phyloP scores from a whole-genome alignment of 1,140 invertebrate species.

The Lepeophtheirus salmonis region DNA sequence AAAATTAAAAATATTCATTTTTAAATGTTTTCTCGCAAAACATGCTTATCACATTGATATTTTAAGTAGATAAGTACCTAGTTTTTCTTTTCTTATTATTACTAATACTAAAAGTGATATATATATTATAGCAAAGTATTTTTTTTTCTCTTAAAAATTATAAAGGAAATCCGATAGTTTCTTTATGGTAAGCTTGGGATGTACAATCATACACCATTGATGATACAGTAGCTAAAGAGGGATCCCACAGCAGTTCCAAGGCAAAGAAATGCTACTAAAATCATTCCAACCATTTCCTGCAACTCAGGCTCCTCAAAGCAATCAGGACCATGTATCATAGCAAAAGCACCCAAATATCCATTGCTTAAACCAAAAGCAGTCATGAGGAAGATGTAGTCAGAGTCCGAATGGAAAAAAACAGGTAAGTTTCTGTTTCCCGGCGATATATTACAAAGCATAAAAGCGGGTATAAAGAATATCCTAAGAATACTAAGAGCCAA shows the following conservation, averaged over 20 bases:
- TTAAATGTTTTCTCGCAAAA: too few species aligned
- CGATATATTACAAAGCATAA: conserved; percentile 57
- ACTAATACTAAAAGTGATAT: too few species aligned
- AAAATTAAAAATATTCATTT: too few species aligned
- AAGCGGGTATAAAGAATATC: conserved; percentile 51
- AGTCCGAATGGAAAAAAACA: conserved; percentile 56
- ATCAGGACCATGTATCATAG: conserved; percentile 64
- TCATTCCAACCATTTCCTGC: conserved; percentile 12
- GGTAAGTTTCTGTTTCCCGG: conserved; percentile 52
- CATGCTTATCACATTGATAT: too few species aligned
- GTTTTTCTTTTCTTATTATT: too few species aligned
- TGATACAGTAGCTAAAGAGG: conserved; percentile 8
- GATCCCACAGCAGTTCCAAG: conserved; percentile 9
- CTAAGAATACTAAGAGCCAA: conserved; percentile 25
- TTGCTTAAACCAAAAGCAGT: conserved; percentile 59
- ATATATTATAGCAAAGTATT: too few species aligned
- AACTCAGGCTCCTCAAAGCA: conserved; percentile 26
- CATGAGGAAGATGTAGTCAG: conserved; percentile 58
- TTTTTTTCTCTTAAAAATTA: too few species aligned
- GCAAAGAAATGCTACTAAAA: conserved; percentile 8
- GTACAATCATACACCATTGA: background rate
- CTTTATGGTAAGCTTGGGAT: too few species aligned
- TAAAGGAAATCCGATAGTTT: too few species aligned
- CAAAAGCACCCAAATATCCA: conserved; percentile 69
- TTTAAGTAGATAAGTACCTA: too few species aligned